phyloP scores from a whole-genome alignment of 2,888 invertebrate species.

The Phalangium opilio region DNA sequence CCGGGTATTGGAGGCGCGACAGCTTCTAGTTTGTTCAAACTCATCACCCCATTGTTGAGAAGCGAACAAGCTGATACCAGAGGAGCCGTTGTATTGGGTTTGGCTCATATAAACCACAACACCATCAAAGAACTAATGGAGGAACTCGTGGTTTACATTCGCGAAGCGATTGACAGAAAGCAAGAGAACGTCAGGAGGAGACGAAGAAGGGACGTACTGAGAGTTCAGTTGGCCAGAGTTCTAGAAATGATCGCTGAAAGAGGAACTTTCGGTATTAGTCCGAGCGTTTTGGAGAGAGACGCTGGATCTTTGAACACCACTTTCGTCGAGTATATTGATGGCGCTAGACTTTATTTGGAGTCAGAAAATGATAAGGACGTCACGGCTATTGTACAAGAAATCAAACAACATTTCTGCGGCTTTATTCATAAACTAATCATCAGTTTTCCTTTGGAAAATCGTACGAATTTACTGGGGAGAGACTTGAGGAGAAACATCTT shows the following conservation, averaged over 20 bases:
- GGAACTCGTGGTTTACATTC: slow-evolving; percentile 73
- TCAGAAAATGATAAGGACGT: slow-evolving; percentile 87
- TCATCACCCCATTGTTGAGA: slow-evolving; percentile 75
- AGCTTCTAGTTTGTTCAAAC: slow-evolving; percentile 74
- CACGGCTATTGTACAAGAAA: slow-evolving; percentile 60
- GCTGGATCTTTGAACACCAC: slow-evolving; percentile 68
- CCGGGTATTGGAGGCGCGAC: slow-evolving; percentile 40
- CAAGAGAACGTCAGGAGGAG: slow-evolving; percentile 91
- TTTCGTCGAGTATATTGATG: slow-evolving; percentile 88
- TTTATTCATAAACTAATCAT: slow-evolving; percentile 85
- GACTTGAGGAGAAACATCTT: slow-evolving; percentile 76
- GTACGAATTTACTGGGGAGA: slow-evolving; percentile 65
- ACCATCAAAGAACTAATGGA: slow-evolving; percentile 94
- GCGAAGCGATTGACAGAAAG: slow-evolving; percentile 91
- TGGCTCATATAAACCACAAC: slow-evolving; percentile 87
- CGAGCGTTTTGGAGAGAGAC: slow-evolving; percentile 65
- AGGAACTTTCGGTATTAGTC: slow-evolving; percentile 65
- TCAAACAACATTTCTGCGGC: slow-evolving; percentile 83
- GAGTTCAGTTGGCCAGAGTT: slow-evolving; percentile 78
- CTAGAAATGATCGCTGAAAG: slow-evolving; percentile 82
- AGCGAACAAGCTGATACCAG: slow-evolving; percentile 88
- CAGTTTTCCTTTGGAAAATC: slow-evolving; percentile 86
- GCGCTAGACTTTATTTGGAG: slow-evolving; percentile 76
- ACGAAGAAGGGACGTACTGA: slow-evolving; percentile 73
- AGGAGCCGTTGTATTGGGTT: slow-evolving; percentile 81